Conservation (phyloP, 2,113 vertebrate species). For the Hepsetus odoe region DNA sequence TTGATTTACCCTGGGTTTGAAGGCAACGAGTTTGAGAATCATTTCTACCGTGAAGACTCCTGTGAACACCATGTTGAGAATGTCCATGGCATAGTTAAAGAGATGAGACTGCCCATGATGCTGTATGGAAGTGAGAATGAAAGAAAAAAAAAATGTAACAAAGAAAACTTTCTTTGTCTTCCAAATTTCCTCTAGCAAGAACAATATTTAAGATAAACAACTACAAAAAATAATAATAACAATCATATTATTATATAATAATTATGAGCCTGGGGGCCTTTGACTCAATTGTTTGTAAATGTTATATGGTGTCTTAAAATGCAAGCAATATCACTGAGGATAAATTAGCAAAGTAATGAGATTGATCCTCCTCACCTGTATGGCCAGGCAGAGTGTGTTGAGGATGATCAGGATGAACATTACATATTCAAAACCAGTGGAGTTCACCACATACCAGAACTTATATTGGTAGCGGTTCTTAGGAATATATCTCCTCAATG, state of each 20-base stretch:
- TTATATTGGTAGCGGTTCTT: slow-evolving; percentile 99
- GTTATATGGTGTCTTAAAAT: too few relatives aligned
- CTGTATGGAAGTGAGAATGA: slow-evolving; percentile 73
- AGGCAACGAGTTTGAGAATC: slow-evolving; percentile 96
- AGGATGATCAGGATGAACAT: slow-evolving; percentile 99
- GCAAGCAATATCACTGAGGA: too few relatives aligned
- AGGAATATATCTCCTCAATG: slow-evolving; percentile 93
- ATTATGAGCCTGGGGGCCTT: too few relatives aligned
- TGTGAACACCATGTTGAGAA: slow-evolving; percentile 99
- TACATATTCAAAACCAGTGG: slow-evolving; percentile 96
- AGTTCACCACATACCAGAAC: slow-evolving; percentile 99
- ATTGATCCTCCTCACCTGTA: slow-evolving; percentile 83
- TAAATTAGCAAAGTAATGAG: not conserved
- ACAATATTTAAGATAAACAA: too few relatives aligned
- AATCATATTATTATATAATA: too few relatives aligned
- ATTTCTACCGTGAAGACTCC: slow-evolving; percentile 98
- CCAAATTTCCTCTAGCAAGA: not conserved
- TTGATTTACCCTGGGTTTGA: slow-evolving; percentile 93
- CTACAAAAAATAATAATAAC: too few relatives aligned
- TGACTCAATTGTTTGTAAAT: too few relatives aligned
- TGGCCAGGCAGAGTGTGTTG: slow-evolving; percentile 97
- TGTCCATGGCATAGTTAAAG: slow-evolving; percentile 96
- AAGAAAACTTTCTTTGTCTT: not conserved
- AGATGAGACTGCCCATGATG: slow-evolving; percentile 94
- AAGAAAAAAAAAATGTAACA: not conserved